Evolutionary conservation across 2,888 invertebrate genomes (phyloP), one percentile per base, ranked within the genome.

Genomic region (Sepiola atlantica): DNA sequence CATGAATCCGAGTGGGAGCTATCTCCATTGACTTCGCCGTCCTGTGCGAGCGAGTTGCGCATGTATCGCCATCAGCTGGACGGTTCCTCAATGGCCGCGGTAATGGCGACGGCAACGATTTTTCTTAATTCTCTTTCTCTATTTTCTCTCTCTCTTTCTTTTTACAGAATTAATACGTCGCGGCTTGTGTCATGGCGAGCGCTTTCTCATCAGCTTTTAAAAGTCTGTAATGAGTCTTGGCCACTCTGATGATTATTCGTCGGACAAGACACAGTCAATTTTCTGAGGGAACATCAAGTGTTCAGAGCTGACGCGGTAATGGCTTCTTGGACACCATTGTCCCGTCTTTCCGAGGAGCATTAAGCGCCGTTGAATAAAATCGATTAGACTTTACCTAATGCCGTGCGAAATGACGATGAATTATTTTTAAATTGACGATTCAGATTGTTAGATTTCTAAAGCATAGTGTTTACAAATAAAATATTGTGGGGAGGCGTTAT

Each of bases 1-100:
- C 35, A 91, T 91, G 54, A 91, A 91, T 35, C 35, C 54, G 35
- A 54, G 91, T 45, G 91, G 54, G 91, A 54, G 14, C 91, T 12
- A 91, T 91, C 91, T 91, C 91, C 35, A 91, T 91, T 91, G 91
- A 91, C 91, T 91, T 91, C 54, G 54, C 28, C 21, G 28, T 54
- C 45, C 28, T 54, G 24, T n/a, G 54, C 35, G 54, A 91, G 35
- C 91, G n/a, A 77, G n/a, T 77, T 77, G 77, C 3, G 77, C 77
- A 77, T 77, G 77, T 77, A 77, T 77, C 77, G 77, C 77, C 77
- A 77, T 77, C 77, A 77, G 77, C 77, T 77, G 77, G 77, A 77
- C 77, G 10, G n/a, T 77, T 77, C 77, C n/a, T 77, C 77, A 77
- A 77, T 32, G 77, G 77, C n/a, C 77, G 18, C 77, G 2, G 77